Evolutionary conservation across 2,797 vertebrate genomes (phyloP).

Genomic region (Xenopus petersii): DNA sequence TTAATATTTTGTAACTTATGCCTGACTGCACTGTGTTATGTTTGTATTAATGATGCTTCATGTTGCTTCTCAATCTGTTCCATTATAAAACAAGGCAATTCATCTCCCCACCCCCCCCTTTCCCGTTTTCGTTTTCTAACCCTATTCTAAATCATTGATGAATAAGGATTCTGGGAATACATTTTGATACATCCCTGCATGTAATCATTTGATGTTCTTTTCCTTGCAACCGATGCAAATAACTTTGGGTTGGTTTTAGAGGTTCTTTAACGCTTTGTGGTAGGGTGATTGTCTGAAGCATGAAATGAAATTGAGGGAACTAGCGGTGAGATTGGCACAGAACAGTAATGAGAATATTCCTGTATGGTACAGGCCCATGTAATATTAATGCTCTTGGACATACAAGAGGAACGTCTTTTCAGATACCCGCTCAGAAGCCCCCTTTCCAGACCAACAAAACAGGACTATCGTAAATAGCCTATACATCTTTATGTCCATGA

Average conservation of each 20-base stretch:
- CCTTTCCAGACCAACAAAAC: too few relatives aligned
- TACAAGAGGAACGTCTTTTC: too few relatives aligned
- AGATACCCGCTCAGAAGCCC: too few relatives aligned
- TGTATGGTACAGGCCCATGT: too few relatives aligned
- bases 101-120: slow-evolving; percentile 14
- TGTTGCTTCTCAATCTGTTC: slow-evolving; percentile 46
- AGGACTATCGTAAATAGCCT: too few relatives aligned
- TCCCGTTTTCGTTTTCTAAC: slow-evolving; percentile 16
- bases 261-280: too few relatives aligned
- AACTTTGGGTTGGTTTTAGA: neutral
- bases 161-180: slow-evolving; percentile 11
- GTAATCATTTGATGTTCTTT: neutral
- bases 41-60: slow-evolving; percentile 46
- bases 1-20: slow-evolving; percentile 27
- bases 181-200: slow-evolving; percentile 4
- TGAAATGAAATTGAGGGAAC: too few relatives aligned
- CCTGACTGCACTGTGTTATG: slow-evolving; percentile 38
- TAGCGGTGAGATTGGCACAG: too few relatives aligned
- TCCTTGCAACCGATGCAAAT: neutral
- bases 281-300: too few relatives aligned
- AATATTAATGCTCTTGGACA: too few relatives aligned
- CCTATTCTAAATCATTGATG: slow-evolving; percentile 21
- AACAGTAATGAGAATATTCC: too few relatives aligned
- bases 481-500: too few relatives aligned
- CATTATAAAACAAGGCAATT: slow-evolving; percentile 44